Evolutionary conservation across 2,888 invertebrate genomes (phyloP).

Genomic region (Trichogramma evanescens): DNA sequence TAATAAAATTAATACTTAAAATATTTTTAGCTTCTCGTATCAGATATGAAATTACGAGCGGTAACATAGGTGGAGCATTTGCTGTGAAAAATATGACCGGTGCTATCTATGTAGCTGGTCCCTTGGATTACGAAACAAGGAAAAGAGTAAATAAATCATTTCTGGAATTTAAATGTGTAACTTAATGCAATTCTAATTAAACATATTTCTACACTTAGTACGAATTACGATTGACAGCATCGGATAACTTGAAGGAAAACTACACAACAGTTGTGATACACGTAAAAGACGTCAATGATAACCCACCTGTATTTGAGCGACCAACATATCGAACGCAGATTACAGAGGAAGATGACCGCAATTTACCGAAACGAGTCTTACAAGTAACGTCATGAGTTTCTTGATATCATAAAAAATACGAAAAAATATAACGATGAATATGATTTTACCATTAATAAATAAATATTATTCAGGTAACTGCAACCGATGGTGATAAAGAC

Average conservation of each 20-base stretch:
- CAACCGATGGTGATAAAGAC: slow-evolving; percentile 92
- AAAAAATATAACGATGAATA: too few species aligned
- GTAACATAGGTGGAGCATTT: slow-evolving; percentile 96
- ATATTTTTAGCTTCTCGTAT: slow-evolving; percentile 78
- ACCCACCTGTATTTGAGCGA: slow-evolving; percentile 92
- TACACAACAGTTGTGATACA: slow-evolving; percentile 94
- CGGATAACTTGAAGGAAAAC: slow-evolving; percentile 95
- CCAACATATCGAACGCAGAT: slow-evolving; percentile 93
- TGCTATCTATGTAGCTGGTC: slow-evolving; percentile 95
- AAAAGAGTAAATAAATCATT: slow-evolving; percentile 71
- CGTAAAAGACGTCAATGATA: slow-evolving; percentile 97
- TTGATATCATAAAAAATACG: too few species aligned
- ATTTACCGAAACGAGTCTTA: slow-evolving; percentile 86
- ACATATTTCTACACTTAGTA: slow-evolving; percentile 55
- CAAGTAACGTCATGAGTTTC: slow-evolving; percentile 54
- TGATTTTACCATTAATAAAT: neutral
- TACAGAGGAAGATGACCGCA: slow-evolving; percentile 91
- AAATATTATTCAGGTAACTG: slow-evolving; percentile 68
- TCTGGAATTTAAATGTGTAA: too few species aligned
- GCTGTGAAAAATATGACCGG: slow-evolving; percentile 98
- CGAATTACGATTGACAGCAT: slow-evolving; percentile 88
- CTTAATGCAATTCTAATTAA: too few species aligned
- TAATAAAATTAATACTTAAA: neutral
- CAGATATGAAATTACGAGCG: slow-evolving; percentile 98
- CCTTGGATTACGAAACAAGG: slow-evolving; percentile 92